Evolutionary conservation across 1,140 invertebrate genomes (phyloP).

Genomic region (Pseudomyrmex pallidus): DNA sequence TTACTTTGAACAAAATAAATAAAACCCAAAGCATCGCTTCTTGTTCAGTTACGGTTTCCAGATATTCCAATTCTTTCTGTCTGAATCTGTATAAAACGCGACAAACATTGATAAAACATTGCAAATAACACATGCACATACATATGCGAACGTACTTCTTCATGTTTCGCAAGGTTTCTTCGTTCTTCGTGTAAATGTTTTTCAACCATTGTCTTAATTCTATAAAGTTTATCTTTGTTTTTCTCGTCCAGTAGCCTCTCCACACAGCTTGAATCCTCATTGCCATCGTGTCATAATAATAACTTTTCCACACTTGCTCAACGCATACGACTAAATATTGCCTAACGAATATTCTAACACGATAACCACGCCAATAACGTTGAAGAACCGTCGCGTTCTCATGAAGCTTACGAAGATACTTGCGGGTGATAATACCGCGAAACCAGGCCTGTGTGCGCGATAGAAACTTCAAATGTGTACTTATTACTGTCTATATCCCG

Average conservation of each 20-base stretch:
- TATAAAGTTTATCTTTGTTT: conserved; percentile 56
- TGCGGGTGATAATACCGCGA: conserved; percentile 72
- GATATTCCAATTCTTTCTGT: conserved; percentile 43
- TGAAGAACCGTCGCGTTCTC: conserved; percentile 68
- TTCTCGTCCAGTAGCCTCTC: conserved; percentile 73
- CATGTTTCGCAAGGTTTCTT: conserved; percentile 63
- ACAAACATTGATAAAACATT: background rate
- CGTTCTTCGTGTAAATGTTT: conserved; percentile 62
- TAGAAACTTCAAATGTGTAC: background rate
- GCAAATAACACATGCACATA: background rate
- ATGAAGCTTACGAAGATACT: conserved; percentile 69
- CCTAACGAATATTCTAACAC: conserved; percentile 41
- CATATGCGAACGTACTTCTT: conserved; percentile 54
- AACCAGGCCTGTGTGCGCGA: conserved; percentile 72
- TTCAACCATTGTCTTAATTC: conserved; percentile 65
- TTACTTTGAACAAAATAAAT: conserved; percentile 76
- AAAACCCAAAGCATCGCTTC: conserved; percentile 73
- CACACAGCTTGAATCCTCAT: conserved; percentile 75
- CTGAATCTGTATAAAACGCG: conserved; percentile 59
- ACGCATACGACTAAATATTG: conserved; percentile 57
- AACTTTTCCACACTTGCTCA: conserved; percentile 62
- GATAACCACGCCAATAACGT: conserved; percentile 73
- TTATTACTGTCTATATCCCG: background rate
- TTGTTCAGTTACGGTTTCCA: conserved; percentile 45
- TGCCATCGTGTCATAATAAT: conserved; percentile 68